Percentiles rank a stretch among this genome's conserved stretches.
phyloP scores from a whole-genome alignment of 2,888 invertebrate genomes.

The Calliscelio sp. region DNA sequence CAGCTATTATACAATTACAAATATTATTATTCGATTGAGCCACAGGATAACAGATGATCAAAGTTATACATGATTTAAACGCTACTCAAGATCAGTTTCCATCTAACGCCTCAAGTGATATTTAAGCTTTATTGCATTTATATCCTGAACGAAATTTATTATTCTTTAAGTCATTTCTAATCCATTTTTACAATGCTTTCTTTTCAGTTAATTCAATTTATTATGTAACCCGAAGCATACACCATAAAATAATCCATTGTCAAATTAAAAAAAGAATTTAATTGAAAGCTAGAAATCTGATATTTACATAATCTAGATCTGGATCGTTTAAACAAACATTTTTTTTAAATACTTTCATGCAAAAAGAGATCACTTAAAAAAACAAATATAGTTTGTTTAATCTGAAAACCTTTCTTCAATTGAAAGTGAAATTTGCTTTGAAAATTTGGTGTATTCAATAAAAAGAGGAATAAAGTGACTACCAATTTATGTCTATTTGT shows the following conservation, averaged over 20 bases:
- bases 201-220: slow-evolving; percentile 25
- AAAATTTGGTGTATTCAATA: neutral
- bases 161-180: slow-evolving; percentile 43
- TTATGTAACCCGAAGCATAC: neutral
- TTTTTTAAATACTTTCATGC: no score
- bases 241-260: slow-evolving; percentile 7
- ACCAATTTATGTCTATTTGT: neutral
- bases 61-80: slow-evolving; percentile 26
- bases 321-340: neutral
- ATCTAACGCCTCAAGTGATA: slow-evolving; percentile 39
- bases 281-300: slow-evolving; percentile 14
- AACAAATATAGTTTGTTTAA: no score
- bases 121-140: slow-evolving; percentile 19
- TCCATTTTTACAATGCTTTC: slow-evolving; percentile 24
- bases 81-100: slow-evolving; percentile 35
- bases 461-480: neutral
- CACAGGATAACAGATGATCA: slow-evolving; percentile 40
- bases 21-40: slow-evolving; percentile 35
- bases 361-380: no score
- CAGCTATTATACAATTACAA: slow-evolving; percentile 42
- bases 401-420: no score
- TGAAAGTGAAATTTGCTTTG: slow-evolving; percentile 22
- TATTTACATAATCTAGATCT: neutral
- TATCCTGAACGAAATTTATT: slow-evolving; percentile 32
- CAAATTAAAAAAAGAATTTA: neutral